These are phyloP conservation scores for Limnephilus rhombicus DNA, from an alignment of 2,888 invertebrate genomes.

Conservation along the genomic window DNA sequence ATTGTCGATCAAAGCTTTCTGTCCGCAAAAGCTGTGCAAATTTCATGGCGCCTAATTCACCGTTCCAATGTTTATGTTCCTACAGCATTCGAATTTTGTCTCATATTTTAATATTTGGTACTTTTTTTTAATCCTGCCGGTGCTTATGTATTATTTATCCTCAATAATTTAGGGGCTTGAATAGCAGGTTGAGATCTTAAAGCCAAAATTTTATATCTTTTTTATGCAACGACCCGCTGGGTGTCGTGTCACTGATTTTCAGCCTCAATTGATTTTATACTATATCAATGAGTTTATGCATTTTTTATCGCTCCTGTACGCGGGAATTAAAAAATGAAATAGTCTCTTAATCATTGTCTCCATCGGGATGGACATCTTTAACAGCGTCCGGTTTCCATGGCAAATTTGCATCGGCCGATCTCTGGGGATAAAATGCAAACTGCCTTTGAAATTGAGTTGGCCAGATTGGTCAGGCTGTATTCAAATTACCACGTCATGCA, in stretches of 20 bases:
- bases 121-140: neutral
- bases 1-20: no score
- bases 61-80: neutral
- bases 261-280: neutral
- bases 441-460: neutral
- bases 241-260: neutral
- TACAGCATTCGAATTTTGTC: neutral
- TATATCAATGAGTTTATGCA: neutral
- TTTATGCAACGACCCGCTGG: neutral
- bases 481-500: neutral
- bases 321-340: neutral
- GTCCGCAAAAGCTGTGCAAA: no score
- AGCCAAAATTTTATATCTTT: neutral
- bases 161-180: neutral
- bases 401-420: conserved; percentile 36
- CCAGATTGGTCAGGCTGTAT: no score
- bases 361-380: conserved; percentile 17
- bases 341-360: conserved; percentile 37
- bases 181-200: neutral
- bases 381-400: conserved; percentile 32
- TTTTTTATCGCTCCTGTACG: neutral
- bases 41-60: neutral
- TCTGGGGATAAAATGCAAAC: neutral
- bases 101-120: neutral
- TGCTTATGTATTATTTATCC: neutral